These are phyloP conservation scores for Mesembrinibis cayennensis DNA, from an alignment of 2,113 vertebrate species.

Conservation along the genomic window DNA sequence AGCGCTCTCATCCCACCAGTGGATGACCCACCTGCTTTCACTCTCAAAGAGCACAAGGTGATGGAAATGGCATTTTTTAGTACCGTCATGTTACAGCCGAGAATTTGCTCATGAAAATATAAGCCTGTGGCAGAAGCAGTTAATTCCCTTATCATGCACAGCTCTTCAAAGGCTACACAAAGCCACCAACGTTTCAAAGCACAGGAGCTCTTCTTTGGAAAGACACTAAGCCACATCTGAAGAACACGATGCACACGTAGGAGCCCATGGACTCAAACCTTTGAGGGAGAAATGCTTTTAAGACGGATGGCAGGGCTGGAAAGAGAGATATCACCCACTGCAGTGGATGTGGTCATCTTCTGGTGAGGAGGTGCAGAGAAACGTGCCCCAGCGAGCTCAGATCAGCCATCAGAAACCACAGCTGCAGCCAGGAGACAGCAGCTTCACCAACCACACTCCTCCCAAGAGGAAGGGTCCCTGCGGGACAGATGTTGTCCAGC, in stretches of 20 bases:
- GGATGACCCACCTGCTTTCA: not conserved
- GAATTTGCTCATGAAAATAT: not conserved
- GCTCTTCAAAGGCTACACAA: not conserved
- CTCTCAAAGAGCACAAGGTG: not conserved
- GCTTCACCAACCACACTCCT: not conserved
- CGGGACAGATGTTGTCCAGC: not conserved
- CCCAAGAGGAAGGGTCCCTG: rapidly evolving
- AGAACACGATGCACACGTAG: not conserved
- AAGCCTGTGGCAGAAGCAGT: not conserved
- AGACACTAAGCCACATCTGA: not conserved
- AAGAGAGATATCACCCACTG: not conserved
- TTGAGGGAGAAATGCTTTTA: not conserved
- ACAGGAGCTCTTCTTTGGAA: not conserved
- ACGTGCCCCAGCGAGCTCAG: rapidly evolving
- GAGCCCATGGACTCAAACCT: not conserved
- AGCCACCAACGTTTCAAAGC: not conserved
- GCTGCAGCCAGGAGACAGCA: not conserved
- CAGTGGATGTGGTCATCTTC: not conserved
- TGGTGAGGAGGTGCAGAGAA: not conserved
- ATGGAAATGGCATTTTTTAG: not conserved
- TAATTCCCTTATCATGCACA: not conserved
- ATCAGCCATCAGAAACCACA: not conserved
- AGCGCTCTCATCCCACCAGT: not conserved
- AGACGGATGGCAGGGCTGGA: not conserved
- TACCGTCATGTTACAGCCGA: not conserved